Evolutionary conservation across 1,140 invertebrate species (phyloP).

Genomic region (Delia radicum): DNA sequence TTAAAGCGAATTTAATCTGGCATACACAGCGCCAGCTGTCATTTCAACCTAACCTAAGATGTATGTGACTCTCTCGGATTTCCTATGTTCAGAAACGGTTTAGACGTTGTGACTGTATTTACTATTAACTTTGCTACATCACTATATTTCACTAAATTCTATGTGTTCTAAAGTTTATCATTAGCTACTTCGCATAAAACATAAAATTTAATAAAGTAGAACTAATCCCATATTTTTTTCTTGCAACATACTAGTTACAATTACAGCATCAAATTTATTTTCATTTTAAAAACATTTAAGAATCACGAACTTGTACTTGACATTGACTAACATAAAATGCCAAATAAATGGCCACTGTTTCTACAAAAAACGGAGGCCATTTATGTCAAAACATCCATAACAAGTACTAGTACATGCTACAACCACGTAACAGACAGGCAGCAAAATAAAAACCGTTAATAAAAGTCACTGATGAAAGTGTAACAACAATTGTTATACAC

Average conservation of each 20-base stretch:
- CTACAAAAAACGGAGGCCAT: not conserved
- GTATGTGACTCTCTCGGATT: too few species aligned
- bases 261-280: not conserved
- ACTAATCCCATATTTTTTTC: too few species aligned
- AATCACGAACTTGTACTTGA: constrained; percentile 4
- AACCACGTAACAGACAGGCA: not conserved
- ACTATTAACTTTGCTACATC: too few species aligned
- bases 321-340: not conserved
- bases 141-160: too few species aligned
- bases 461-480: not conserved
- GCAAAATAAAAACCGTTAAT: not conserved
- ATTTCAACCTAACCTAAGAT: too few species aligned
- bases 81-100: too few species aligned
- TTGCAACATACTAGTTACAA: not conserved
- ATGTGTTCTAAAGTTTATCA: too few species aligned
- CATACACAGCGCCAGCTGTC: too few species aligned
- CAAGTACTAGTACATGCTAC: not conserved
- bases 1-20: too few species aligned
- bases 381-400: constrained; percentile 4
- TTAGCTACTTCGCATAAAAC: too few species aligned
- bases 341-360: constrained; percentile 1
- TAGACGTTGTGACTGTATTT: too few species aligned
- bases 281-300: not conserved
- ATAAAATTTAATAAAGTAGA: too few species aligned
- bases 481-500: constrained; percentile 3